Evolutionary conservation across 2,113 vertebrate species (phyloP).

Genomic region (Micronycteris hirsuta): DNA sequence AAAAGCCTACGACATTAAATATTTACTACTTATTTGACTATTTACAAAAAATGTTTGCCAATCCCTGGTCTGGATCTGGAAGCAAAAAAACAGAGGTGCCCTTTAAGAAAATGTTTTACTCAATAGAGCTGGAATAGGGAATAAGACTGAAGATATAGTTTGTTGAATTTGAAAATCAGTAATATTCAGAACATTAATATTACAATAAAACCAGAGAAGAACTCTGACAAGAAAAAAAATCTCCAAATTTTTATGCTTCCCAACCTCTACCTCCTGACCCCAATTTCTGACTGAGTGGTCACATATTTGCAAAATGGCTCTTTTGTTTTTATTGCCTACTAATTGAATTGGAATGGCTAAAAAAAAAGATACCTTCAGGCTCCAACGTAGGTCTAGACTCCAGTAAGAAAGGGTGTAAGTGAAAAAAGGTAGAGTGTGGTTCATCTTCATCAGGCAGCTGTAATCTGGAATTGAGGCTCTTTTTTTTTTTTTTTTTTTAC

Average conservation of each 20-base stretch:
- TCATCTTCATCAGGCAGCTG: background rate
- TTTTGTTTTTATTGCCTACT: constrained; percentile 1
- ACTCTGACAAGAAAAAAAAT: background rate
- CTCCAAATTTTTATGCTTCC: background rate
- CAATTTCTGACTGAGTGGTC: constrained; percentile 35
- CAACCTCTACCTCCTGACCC: background rate
- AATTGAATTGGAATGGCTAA: constrained; percentile 30
- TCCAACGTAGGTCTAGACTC: background rate
- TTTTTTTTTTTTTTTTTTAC: background rate
- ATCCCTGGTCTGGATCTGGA: background rate
- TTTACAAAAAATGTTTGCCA: background rate
- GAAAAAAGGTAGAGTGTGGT: background rate
- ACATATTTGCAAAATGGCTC: constrained; percentile 38
- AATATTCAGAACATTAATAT: constrained; percentile 37
- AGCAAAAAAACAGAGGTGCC: background rate
- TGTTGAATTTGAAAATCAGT: background rate
- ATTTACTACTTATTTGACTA: background rate
- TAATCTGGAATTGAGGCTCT: background rate
- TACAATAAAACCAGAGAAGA: background rate
- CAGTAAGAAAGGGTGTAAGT: background rate
- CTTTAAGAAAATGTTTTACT: background rate
- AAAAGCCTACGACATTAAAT: background rate
- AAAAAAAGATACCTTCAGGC: background rate
- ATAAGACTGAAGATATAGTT: background rate
- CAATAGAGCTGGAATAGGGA: background rate